Percentiles rank a stretch among this genome's conserved stretches.
Evolutionary conservation across 2,113 vertebrate species (phyloP).

Genomic region (Poicephalus meyeri): DNA sequence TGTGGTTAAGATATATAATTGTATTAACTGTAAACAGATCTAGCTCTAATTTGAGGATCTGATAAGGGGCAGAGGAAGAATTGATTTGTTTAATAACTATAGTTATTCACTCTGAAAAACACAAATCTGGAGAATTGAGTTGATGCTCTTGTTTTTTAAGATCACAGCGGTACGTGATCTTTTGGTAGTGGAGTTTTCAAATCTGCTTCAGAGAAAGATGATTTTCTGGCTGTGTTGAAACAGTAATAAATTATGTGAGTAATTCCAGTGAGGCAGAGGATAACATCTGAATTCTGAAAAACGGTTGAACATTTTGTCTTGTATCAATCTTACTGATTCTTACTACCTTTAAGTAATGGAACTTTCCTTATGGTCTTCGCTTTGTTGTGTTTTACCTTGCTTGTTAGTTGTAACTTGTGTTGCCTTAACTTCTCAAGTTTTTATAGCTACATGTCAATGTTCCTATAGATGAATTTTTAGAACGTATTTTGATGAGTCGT

Average conservation of each 20-base stretch:
- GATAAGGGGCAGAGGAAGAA: neutral
- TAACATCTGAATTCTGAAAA: neutral
- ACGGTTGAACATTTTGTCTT: neutral
- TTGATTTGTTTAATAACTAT: neutral
- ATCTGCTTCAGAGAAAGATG: neutral
- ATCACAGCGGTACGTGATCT: neutral
- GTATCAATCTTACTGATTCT: neutral
- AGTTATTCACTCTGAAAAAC: neutral
- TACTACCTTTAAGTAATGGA: neutral
- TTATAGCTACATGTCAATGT: neutral
- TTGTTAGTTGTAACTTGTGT: neutral
- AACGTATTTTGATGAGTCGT: neutral
- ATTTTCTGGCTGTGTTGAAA: neutral
- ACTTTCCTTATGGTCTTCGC: neutral
- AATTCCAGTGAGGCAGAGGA: neutral
- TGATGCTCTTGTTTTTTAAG: neutral
- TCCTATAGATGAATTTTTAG: neutral
- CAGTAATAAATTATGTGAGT: neutral
- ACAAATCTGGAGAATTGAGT: neutral
- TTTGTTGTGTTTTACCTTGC: neutral
- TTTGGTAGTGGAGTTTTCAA: neutral
- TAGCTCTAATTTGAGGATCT: neutral
- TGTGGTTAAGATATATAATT: neutral
- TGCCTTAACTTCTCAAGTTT: neutral
- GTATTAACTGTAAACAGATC: neutral